Evolutionary conservation across 2,888 invertebrate species (phyloP).

Genomic region (Saturnia pavonia): DNA sequence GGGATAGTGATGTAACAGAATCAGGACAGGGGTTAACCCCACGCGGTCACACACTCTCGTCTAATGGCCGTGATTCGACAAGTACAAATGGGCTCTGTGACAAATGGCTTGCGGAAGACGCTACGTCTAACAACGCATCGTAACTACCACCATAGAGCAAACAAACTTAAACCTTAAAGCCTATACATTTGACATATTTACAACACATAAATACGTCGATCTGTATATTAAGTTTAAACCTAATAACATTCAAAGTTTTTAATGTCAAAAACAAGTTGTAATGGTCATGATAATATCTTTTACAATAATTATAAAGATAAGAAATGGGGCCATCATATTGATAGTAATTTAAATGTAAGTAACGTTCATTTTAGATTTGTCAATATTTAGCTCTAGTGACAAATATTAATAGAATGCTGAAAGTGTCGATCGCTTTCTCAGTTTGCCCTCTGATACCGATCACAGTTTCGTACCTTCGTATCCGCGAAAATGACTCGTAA

Average conservation of each 20-base stretch:
- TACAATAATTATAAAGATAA: not conserved
- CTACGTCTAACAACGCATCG: conserved; percentile 37
- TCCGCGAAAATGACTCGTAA: conserved; percentile 58
- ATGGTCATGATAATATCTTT: not conserved
- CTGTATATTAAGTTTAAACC: not conserved
- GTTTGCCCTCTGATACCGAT: conserved; percentile 67
- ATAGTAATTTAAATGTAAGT: conserved; percentile 22
- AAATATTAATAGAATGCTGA: conserved; percentile 61
- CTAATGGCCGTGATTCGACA: conserved; percentile 83
- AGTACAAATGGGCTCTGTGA: conserved; percentile 81
- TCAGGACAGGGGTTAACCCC: conserved; percentile 68
- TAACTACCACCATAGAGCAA: conserved; percentile 32
- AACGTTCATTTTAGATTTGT: conserved; percentile 50
- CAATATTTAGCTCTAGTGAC: conserved; percentile 35
- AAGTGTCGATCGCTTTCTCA: conserved; percentile 52
- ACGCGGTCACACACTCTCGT: conserved; percentile 79
- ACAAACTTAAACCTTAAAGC: conserved; percentile 64
- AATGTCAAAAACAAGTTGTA: not conserved
- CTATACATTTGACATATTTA: conserved; percentile 12
- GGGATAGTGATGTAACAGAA: conserved; percentile 46
- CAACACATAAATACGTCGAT: not conserved
- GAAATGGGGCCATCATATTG: not conserved
- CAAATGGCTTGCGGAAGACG: conserved; percentile 80
- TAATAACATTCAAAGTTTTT: not conserved
- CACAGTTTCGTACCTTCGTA: conserved; percentile 58